phyloP scores from a whole-genome alignment of 2,797 vertebrate genomes.

The Fundulus diaphanus region DNA sequence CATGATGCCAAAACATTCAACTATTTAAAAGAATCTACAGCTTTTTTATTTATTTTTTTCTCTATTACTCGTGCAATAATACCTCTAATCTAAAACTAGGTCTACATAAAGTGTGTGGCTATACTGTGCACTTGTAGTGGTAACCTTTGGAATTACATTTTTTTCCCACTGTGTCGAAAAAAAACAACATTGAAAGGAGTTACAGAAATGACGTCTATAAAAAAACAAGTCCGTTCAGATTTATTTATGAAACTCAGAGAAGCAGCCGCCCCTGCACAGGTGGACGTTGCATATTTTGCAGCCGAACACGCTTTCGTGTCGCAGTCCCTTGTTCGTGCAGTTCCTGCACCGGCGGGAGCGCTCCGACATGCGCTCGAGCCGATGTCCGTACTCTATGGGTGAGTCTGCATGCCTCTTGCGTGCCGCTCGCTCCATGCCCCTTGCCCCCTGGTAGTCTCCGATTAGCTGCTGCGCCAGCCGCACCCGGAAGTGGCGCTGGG shows the following conservation, averaged over 20 bases:
- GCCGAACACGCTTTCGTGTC: slow-evolving; percentile 86
- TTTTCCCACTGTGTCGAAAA: slow-evolving; percentile 65
- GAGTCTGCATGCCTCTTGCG: slow-evolving; percentile 85
- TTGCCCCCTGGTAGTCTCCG: slow-evolving; percentile 86
- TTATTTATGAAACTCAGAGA: slow-evolving; percentile 89
- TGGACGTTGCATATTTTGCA: slow-evolving; percentile 89
- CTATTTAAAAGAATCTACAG: slow-evolving; percentile 81
- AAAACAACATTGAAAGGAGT: slow-evolving; percentile 71
- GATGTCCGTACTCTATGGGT: slow-evolving; percentile 86
- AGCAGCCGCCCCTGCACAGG: slow-evolving; percentile 86
- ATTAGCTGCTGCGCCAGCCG: slow-evolving; percentile 86
- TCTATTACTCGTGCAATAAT: slow-evolving; percentile 84
- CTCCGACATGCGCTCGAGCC: slow-evolving; percentile 87
- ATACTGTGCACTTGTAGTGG: slow-evolving; percentile 83
- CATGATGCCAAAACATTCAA: slow-evolving; percentile 83
- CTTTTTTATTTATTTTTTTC: slow-evolving; percentile 72
- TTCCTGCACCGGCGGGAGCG: slow-evolving; percentile 86
- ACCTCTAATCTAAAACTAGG: slow-evolving; percentile 79
- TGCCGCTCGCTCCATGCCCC: slow-evolving; percentile 86
- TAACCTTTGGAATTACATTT: slow-evolving; percentile 83
- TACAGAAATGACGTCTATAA: slow-evolving; percentile 69
- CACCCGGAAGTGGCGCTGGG: slow-evolving; percentile 85
- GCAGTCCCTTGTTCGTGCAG: slow-evolving; percentile 87
- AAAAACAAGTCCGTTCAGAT: slow-evolving; percentile 47
- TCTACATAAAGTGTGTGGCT: slow-evolving; percentile 81